Evolutionary conservation across 2,797 vertebrate genomes (phyloP), one percentile per base, ranked within the genome.

Genomic region (Sebastes paucispinis): DNA sequence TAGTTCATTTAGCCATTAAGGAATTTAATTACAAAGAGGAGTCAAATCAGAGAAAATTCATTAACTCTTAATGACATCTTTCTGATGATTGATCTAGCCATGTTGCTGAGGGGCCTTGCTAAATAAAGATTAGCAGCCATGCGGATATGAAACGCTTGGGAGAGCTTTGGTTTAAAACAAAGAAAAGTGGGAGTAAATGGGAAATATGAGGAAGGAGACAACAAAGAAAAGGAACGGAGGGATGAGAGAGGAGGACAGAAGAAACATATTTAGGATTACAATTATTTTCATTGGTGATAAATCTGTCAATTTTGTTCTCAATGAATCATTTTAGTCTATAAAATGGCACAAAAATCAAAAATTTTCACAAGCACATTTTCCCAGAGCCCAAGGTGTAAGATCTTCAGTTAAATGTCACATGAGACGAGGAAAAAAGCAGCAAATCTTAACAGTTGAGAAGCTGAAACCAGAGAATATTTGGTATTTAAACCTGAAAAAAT

Each of bases 31-130:
- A 90, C 79, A 79, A 24, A 69, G 88, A 75, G 65, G 73, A 89
- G 78, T 80, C 82, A 64, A 71, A 80, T 72, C 43, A 69, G 70
- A 86, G 80, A 82, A 86, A 86, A 83, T 87, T 87, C 88, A 89
- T 87, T 80, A 87, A 84, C 43, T 62, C 69, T 68, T 78, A 82
- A 82, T 79, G 66, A 75, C 67, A 67, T 43, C 29, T 75, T 78
- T 75, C 67, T 80, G 62, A 52, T 85, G 83, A 87, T 83, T 77
- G 85, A 89, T 89, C 52, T 65, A 36, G 73, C 22, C 22, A 4
- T 59, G 72, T 43, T 66, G 83, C 73, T 69, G 54, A 83, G 50
- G 50, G 57, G 73, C 54, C 55, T 27, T 27, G 52, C 87, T 79
- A 81, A 83, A 84, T 77, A 59, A 71, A 86, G 71, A 77, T 77